Percentiles rank a stretch among this genome's conserved stretches.
Evolutionary conservation across 2,113 vertebrate species (phyloP).

Genomic region (Actinemys pallida): DNA sequence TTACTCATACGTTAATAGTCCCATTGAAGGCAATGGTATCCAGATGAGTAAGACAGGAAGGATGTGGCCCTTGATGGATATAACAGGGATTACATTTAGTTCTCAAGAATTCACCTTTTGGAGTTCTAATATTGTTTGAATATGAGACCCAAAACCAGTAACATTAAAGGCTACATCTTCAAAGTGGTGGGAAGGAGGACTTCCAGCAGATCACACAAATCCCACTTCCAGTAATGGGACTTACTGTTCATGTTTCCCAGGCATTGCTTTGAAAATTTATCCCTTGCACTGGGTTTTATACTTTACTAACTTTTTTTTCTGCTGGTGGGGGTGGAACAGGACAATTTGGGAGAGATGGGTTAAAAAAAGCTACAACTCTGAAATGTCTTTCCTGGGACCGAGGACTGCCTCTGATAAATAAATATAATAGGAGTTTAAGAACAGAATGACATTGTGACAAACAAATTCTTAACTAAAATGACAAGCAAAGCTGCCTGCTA

Average conservation of each 20-base stretch:
- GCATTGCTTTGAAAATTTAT: background rate
- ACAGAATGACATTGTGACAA: conserved; percentile 58
- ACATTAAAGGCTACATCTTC: background rate
- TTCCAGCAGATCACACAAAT: rapidly evolving
- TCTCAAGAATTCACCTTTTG: background rate
- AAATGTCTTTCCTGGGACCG: conserved; percentile 65
- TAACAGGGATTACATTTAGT: background rate
- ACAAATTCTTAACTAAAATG: conserved; percentile 78
- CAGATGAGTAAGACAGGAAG: background rate
- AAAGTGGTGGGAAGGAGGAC: background rate
- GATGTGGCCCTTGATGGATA: background rate
- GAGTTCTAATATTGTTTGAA: background rate
- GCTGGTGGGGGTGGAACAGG: background rate
- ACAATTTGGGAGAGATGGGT: background rate
- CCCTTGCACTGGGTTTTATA: background rate
- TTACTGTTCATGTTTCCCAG: background rate
- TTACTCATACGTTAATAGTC: background rate
- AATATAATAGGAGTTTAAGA: conserved; percentile 34
- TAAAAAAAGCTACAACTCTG: conserved; percentile 11
- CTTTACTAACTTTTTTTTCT: conserved; percentile 17
- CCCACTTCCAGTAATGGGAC: background rate
- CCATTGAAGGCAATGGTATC: background rate
- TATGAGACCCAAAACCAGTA: background rate
- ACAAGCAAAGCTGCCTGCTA: conserved; percentile 75
- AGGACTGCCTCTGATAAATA: conserved; percentile 45